A percentile compares a stretch with the other conserved stretches of the same genome.
Evolutionary conservation across 53 echinoderm and acorn worm genomes (phyloP).

Genomic region (Zoroaster sp.): DNA sequence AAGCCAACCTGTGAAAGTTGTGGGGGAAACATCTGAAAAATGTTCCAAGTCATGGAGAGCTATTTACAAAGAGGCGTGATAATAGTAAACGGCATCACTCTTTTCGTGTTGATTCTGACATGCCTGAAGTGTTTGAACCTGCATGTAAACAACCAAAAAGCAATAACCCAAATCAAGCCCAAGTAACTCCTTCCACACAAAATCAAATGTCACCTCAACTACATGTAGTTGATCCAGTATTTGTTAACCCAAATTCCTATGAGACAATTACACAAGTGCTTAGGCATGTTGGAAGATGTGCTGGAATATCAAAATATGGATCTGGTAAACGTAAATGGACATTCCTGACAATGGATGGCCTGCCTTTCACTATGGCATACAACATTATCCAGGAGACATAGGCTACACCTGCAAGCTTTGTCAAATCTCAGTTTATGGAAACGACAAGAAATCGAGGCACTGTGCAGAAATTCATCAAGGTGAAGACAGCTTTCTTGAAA

Average conservation of each 20-base stretch:
- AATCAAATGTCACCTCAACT: neutral
- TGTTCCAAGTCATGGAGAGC: neutral
- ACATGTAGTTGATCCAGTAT: constrained; percentile 60
- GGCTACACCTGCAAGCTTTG: constrained; percentile 26
- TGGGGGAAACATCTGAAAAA: neutral
- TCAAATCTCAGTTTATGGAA: neutral
- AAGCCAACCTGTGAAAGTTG: neutral
- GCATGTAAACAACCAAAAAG: neutral
- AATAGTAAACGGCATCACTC: neutral
- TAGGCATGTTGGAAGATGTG: constrained; percentile 46
- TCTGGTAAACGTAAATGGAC: constrained; percentile 57
- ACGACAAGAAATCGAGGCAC: neutral
- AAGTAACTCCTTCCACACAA: neutral
- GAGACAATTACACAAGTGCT: constrained; percentile 45
- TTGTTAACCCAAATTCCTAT: constrained; percentile 68
- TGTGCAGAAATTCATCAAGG: constrained; percentile 5
- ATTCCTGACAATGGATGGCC: constrained; percentile 63
- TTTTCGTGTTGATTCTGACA: neutral
- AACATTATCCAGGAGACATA: constrained; percentile 55
- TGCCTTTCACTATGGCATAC: constrained; percentile 55
- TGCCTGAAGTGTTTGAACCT: neutral
- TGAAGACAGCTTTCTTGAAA: constrained; percentile 33
- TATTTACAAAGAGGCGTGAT: neutral
- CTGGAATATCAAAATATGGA: constrained; percentile 41
- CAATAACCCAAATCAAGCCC: neutral